Evolutionary conservation across 2,888 invertebrate species (phyloP).

Genomic region (Cosmorhoe ocellata): DNA sequence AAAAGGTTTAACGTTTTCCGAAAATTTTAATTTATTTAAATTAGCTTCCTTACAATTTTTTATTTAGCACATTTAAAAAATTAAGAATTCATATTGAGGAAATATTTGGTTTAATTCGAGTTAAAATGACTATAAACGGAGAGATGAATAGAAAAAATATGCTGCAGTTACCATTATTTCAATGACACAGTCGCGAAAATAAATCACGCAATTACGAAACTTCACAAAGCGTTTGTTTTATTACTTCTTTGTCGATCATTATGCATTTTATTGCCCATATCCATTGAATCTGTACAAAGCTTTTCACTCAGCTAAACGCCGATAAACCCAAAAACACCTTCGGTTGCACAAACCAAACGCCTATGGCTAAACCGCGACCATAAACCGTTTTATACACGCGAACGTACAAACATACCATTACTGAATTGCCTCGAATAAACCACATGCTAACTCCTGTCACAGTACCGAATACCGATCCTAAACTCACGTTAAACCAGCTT

Average conservation of each 20-base stretch:
- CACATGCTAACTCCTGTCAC: slow-evolving; percentile 70
- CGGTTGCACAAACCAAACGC: slow-evolving; percentile 70
- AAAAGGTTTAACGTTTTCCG: no score
- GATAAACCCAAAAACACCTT: slow-evolving; percentile 78
- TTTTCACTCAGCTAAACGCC: slow-evolving; percentile 70
- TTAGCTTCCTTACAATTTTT: no score
- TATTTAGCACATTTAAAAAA: no score
- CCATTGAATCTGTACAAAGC: slow-evolving; percentile 65
- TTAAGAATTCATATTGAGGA: no score
- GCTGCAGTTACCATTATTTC: no score
- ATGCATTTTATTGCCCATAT: slow-evolving; percentile 64
- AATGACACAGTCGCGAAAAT: slow-evolving; percentile 24
- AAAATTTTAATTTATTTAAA: no score
- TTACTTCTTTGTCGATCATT: slow-evolving; percentile 40
- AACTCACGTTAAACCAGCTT: slow-evolving; percentile 63
- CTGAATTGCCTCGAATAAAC: slow-evolving; percentile 71
- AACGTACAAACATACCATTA: slow-evolving; percentile 59
- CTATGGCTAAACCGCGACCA: slow-evolving; percentile 71
- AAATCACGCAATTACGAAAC: slow-evolving; percentile 39
- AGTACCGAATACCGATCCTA: slow-evolving; percentile 59
- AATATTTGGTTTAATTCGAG: no score
- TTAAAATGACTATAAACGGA: no score
- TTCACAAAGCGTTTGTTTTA: slow-evolving; percentile 29
- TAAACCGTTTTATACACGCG: slow-evolving; percentile 67
- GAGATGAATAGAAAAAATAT: no score